Percentiles rank a stretch among this genome's conserved stretches.
phyloP scores from a whole-genome alignment of 92 coral and sea anemone species.

The Porites lobata region DNA sequence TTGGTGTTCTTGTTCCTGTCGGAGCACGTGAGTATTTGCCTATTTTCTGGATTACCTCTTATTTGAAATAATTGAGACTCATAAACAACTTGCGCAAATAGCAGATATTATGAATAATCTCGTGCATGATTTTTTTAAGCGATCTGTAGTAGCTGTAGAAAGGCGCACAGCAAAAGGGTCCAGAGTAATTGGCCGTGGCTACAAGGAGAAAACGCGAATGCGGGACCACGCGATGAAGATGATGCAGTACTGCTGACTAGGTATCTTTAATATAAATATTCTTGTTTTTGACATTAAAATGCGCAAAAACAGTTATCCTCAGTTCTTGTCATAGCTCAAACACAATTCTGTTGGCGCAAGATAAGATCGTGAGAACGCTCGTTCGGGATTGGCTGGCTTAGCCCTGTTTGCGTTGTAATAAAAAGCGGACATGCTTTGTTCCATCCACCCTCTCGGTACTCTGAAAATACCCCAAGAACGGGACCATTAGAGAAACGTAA shows the following conservation, averaged over 20 bases:
- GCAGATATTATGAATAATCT: constrained; percentile 2
- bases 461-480: constrained; percentile 4
- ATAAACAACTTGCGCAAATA: constrained; percentile 10
- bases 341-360: constrained; percentile 11
- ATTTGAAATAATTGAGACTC: constrained; percentile 21
- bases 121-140: constrained; percentile 26
- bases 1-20: constrained; percentile 64
- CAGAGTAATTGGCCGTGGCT: constrained; percentile 44
- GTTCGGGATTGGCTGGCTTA: constrained; percentile 11
- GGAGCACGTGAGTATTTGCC: constrained; percentile 66
- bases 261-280: constrained; percentile 13
- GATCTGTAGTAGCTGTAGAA: constrained; percentile 47
- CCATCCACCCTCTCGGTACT: constrained; percentile 6
- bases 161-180: constrained; percentile 46
- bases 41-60: neutral
- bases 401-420: constrained; percentile 15
- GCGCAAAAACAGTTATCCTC: constrained; percentile 17
- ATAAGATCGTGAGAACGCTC: constrained; percentile 19
- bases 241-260: constrained; percentile 3
- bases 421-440: neutral
- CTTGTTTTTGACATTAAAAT: neutral
- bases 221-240: constrained; percentile 2
- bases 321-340: neutral
- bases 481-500: constrained; percentile 11
- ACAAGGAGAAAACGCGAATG: constrained; percentile 8